Conservation (phyloP, 2,113 vertebrate genomes). For the Barbus barbus region DNA sequence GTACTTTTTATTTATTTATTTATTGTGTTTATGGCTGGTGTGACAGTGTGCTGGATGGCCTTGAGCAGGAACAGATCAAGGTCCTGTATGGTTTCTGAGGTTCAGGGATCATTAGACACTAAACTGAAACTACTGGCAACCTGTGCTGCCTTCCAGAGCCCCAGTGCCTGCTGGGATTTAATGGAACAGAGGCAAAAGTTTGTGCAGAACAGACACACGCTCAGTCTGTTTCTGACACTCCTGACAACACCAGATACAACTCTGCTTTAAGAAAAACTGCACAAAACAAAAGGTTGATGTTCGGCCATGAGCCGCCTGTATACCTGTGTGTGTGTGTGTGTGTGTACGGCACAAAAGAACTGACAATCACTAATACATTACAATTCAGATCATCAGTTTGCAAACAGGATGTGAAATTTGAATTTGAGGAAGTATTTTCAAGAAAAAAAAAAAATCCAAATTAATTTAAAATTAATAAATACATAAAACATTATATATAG, state of each 20-base stretch:
- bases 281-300: not conserved
- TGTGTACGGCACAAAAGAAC: too few relatives aligned
- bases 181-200: slow-evolving; percentile 22
- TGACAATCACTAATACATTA: too few relatives aligned
- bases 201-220: not conserved
- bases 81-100: slow-evolving; percentile 14
- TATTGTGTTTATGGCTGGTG: not conserved
- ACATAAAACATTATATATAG: too few relatives aligned
- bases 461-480: too few relatives aligned
- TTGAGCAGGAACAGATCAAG: not conserved
- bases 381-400: too few relatives aligned
- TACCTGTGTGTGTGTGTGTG: not conserved
- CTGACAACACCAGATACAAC: not conserved
- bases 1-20: not conserved
- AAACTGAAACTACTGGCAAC: slow-evolving; percentile 28
- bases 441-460: too few relatives aligned
- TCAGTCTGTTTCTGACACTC: slow-evolving; percentile 2
- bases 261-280: not conserved
- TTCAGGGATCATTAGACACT: slow-evolving; percentile 34
- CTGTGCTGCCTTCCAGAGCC: slow-evolving; percentile 9
- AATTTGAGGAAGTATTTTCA: too few relatives aligned
- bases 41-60: too few relatives aligned
- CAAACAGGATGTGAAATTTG: too few relatives aligned
- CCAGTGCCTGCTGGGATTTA: slow-evolving; percentile 26
- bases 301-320: not conserved